These are phyloP conservation scores for Choristoneura fumiferana DNA, from an alignment of 1,140 invertebrate species.

Conservation along the genomic window DNA sequence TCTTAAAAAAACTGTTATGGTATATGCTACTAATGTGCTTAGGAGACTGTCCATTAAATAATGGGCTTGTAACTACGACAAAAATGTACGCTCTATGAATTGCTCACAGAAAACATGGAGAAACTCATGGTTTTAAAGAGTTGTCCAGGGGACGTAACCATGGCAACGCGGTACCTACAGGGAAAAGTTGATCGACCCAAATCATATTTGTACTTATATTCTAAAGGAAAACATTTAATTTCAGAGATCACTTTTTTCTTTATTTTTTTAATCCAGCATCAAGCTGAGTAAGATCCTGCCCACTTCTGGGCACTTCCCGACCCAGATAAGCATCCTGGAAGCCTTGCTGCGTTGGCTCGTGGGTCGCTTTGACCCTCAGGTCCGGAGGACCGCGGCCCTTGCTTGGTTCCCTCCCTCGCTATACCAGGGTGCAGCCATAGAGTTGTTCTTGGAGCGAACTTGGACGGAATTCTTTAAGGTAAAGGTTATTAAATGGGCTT, in stretches of 20 bases:
- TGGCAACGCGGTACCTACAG: too few species aligned
- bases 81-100: too few species aligned
- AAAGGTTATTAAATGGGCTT: background rate
- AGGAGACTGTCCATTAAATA: too few species aligned
- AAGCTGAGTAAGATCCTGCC: slow-evolving; percentile 36
- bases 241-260: slow-evolving; percentile 8
- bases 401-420: slow-evolving; percentile 44
- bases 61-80: too few species aligned
- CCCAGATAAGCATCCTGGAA: slow-evolving; percentile 49
- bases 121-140: too few species aligned
- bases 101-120: too few species aligned
- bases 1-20: too few species aligned
- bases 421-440: slow-evolving; percentile 26
- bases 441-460: slow-evolving; percentile 45
- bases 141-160: too few species aligned
- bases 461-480: slow-evolving; percentile 56
- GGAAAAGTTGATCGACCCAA: too few species aligned
- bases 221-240: too few species aligned
- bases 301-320: slow-evolving; percentile 36
- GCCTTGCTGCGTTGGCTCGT: slow-evolving; percentile 51
- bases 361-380: slow-evolving; percentile 30
- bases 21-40: too few species aligned
- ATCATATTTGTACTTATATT: too few species aligned
- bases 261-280: slow-evolving; percentile 22
- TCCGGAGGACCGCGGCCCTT: slow-evolving; percentile 34